Base-by-base conservation (phyloP, 92 coral and sea anemone genomes). In the Galaxea fascicularis region DNA sequence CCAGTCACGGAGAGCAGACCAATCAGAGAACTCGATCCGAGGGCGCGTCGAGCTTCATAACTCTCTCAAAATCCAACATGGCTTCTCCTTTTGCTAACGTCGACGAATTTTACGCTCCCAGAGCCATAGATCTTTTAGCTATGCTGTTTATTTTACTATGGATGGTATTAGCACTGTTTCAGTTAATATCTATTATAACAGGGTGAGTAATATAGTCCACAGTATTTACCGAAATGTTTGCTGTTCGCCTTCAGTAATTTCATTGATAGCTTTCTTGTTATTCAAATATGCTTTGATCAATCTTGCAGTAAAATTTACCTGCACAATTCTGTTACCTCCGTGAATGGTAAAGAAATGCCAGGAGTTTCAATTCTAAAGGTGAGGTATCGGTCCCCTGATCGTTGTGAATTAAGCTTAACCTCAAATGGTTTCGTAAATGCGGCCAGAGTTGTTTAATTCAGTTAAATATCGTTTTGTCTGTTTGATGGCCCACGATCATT, bases 291-390 rank as follows among this genome's bases (percentile, higher is more conserved):
- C 49, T 14, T 17, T 17, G 49, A 22, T 67, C 59, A 11, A 14
- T 54, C 24, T 74, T 53, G 72, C 75, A 94, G 98, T 76, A 94
- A 94, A 85, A 53, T 90, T 15, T 77, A 90, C 79, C 86, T 94
- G 44, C 93, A 94, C 56, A 94, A 92, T 14, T 94, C 74, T 58
- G 77, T 86, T 41, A 77, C 92, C 24, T 76, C 79, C 76, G 71
- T 73, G 47, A 89, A 78, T 66, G 89, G 87, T 28, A 89, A 94
- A 80, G 98, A 90, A 53, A 82, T 91, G 30, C 98, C 98, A 25
- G 98, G 95, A 71, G 98, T 94, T 26, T 92, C 98, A 24, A 90
- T 94, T 53, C 64, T 94, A 45, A 94, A 94, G 95, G 98, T 94
- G 77, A 79, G 89, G 24, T 13, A 18, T 73, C 30, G 64, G 29